Evolutionary conservation across 2,888 invertebrate species (phyloP).

Genomic region (Rhingia campestris): DNA sequence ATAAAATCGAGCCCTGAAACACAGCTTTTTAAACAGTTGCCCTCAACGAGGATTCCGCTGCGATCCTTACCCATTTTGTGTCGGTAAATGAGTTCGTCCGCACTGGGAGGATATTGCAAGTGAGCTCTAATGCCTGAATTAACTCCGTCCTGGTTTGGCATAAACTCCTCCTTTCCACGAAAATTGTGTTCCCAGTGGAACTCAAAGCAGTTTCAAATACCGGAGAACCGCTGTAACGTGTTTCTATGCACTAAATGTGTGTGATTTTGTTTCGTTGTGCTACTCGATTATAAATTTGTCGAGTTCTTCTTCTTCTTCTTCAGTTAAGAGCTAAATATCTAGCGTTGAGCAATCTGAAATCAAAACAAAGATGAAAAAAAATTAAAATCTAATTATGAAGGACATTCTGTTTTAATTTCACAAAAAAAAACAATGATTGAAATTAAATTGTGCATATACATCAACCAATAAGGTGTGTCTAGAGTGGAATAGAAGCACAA

Average conservation of each 20-base stretch:
- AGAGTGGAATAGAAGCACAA: conserved; percentile 27
- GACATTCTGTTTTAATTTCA: conserved; percentile 13
- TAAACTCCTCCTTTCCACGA: conserved; percentile 18
- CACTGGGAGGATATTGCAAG: conserved; percentile 48
- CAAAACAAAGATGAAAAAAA: conserved; percentile 17
- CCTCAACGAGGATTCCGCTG: conserved; percentile 44
- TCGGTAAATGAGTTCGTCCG: conserved; percentile 63
- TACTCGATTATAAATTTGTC: not conserved
- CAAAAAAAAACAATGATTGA: conserved; percentile 5
- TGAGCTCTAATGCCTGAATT: conserved; percentile 39
- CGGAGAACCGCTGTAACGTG: conserved; percentile 3
- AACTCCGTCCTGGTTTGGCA: conserved; percentile 63
- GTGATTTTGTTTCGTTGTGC: not conserved
- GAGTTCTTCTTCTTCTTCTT: not conserved
- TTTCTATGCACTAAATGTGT: conserved; percentile 17
- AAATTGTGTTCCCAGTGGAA: conserved; percentile 47
- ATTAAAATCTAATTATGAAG: conserved; percentile 2
- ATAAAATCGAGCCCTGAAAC: conserved; percentile 80
- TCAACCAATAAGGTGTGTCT: conserved; percentile 64
- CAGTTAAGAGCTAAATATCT: conserved; percentile 52
- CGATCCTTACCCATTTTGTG: conserved; percentile 76
- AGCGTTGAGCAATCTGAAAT: conserved; percentile 65
- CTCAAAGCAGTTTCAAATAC: not conserved
- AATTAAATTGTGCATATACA: conserved; percentile 41
- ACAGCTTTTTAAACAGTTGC: conserved; percentile 50